A percentile compares a stretch with the other conserved stretches of the same genome.
Conservation (phyloP, 2,888 invertebrate genomes). For the Lapara coniferarum region DNA sequence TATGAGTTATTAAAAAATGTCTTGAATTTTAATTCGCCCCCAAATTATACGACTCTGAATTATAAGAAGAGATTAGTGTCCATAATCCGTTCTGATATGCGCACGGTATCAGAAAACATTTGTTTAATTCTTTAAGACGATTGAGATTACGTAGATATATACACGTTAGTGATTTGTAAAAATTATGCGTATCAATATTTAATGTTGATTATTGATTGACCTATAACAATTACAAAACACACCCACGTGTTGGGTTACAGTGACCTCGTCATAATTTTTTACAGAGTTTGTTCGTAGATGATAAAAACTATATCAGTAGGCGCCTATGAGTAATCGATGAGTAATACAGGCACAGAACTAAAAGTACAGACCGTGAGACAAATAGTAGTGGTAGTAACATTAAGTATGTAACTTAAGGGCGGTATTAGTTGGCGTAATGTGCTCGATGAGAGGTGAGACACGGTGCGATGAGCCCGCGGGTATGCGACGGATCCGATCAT, state of each 20-base stretch:
- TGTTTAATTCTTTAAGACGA: slow-evolving; percentile 69
- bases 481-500: slow-evolving; percentile 67
- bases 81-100: slow-evolving; percentile 61
- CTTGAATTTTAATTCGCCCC: slow-evolving; percentile 71
- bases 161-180: slow-evolving; percentile 36
- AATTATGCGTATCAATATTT: slow-evolving; percentile 13
- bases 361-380: slow-evolving; percentile 15
- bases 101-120: slow-evolving; percentile 70
- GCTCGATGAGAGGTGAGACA: slow-evolving; percentile 59
- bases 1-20: slow-evolving; percentile 65
- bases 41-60: slow-evolving; percentile 73
- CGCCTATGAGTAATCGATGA: slow-evolving; percentile 13
- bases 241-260: slow-evolving; percentile 4
- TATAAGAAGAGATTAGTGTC: slow-evolving; percentile 78
- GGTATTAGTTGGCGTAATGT: slow-evolving; percentile 69
- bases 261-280: slow-evolving; percentile 1
- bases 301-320: slow-evolving; percentile 16
- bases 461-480: slow-evolving; percentile 70
- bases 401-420: slow-evolving; percentile 58
- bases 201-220: slow-evolving; percentile 8
- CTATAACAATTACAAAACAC: background rate
- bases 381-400: slow-evolving; percentile 2
- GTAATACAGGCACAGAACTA: slow-evolving; percentile 7
- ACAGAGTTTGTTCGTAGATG: background rate
- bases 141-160: slow-evolving; percentile 50